Base-by-base conservation (phyloP, 35 echinoderm and acorn worm genomes). In the Acanthaster planci region DNA sequence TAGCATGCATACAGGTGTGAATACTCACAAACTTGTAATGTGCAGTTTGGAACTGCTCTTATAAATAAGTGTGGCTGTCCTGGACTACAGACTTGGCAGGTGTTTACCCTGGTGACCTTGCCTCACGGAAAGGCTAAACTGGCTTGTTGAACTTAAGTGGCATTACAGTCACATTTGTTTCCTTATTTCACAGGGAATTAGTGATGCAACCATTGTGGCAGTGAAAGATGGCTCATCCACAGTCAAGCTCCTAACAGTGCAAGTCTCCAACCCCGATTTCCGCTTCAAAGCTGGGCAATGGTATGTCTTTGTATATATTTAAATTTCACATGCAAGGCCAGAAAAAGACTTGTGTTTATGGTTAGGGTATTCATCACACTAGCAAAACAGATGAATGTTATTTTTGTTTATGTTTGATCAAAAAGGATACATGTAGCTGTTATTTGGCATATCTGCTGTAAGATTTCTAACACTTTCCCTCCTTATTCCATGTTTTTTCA, bases 201-300 rank as follows among this genome's bases (percentile, higher is more conserved):
- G 76, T 40, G 90, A 92, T 56, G 95, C 95, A 27, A 88, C 83
- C 51, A 88, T 97, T 22, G 39, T 83, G 55, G 26, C 79, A 34
- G 51, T 97, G 29, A 42, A 77, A 72, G 84, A 93, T 75, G 57
- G 42, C n/a, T 97, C 95, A 35, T 77, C 88, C 17, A 85, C 91
- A 31, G 91, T 97, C 7, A 93, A 91, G 50, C 37, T 50, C 1
- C 37, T 97, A n/a, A 87, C 85, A n/a, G 52, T 97, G 9, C 90
- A 93, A 75, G 91, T 97, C 50, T 9, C 80, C 42, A 89, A 93
- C n/a, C 89, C 81, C 22, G 4, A 82, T 17, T 88, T 97, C 38
- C 42, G 40, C 2, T 97, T 97, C 81, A 97, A 97, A 86, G 95
- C 95, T 50, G 95, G 95, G 19, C 95, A 97, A 75, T 97, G 95